phyloP scores from a whole-genome alignment of 2,888 invertebrate species.

The Serrognathus titanus region DNA sequence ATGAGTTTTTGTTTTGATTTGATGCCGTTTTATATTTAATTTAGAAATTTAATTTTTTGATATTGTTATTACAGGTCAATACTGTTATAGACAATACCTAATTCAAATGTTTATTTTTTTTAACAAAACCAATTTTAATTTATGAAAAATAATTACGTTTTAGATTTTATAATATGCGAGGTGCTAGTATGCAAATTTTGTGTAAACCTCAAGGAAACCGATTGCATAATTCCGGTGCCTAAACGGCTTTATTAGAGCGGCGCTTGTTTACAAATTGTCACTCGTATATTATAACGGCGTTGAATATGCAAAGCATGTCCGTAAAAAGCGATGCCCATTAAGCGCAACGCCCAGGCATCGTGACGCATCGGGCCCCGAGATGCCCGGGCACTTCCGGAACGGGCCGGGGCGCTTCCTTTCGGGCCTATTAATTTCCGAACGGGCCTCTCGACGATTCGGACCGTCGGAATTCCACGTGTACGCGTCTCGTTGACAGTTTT shows the following conservation, averaged over 20 bases:
- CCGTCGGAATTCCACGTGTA: constrained; percentile 31
- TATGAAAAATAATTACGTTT: no score
- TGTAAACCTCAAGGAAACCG: background rate
- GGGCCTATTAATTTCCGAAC: constrained; percentile 26
- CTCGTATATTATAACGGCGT: constrained; percentile 23
- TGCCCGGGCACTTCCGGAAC: background rate
- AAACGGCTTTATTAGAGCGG: constrained; percentile 15
- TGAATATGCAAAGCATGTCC: constrained; percentile 33
- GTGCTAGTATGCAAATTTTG: no score
- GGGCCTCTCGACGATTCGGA: constrained; percentile 21
- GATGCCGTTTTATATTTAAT: no score
- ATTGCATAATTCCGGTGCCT: background rate
- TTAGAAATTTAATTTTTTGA: no score
- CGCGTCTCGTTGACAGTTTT: constrained; percentile 32
- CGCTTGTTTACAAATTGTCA: constrained; percentile 34
- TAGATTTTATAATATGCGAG: no score
- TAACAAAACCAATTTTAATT: no score
- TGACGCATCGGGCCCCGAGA: constrained; percentile 32
- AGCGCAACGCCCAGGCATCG: constrained; percentile 33
- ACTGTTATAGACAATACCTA: no score
- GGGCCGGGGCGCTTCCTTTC: constrained; percentile 5
- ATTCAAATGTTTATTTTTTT: no score
- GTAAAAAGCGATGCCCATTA: constrained; percentile 36
- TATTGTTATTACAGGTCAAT: no score
- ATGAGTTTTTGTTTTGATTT: no score